Base-by-base conservation (phyloP, 2,888 invertebrate genomes). In the Molorchus minor region DNA sequence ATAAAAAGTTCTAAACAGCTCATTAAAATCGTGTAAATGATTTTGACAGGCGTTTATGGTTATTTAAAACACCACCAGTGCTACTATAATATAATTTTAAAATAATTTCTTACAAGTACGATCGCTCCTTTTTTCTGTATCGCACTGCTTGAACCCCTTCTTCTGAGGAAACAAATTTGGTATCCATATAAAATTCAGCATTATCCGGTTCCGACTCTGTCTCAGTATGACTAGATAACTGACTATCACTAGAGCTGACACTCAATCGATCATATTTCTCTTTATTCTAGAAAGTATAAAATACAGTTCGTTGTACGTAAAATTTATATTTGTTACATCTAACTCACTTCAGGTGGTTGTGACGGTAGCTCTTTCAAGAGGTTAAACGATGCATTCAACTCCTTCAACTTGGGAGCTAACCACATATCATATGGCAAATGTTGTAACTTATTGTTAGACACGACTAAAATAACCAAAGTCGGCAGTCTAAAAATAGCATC, bases 381-480 rank as follows among this genome's bases (percentile, higher is more conserved):
- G 84, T 98, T 98, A 74, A 95, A 90, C 0, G 96, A 91, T 0
- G 90, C 90, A 79, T 94, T 96, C 21, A 97, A 81, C 79, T 97
- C 97, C 52, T 93, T 86, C 43, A 98, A 82, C 58, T 91, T 90
- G 0, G 94, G 92, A 1, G 96, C 88, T 10, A 86, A 82, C 97
- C 97, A 98, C 83, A 98, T 82, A 64, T 88, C 87, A 56, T 88
- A 87, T 0, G 97, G 96, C 53, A 98, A 82, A 44, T 85, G 81
- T 64, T 93, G 90, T 53, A 98, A 81, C 79, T 95, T 94, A 81
- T 98, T 98, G 81, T 96, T 94, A 0, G 96, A 94, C n/a, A 96
- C 88, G 79, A 98, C 96, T 65, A 99, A 84, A 1, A 91, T 90
- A 8, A 87, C 83, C 33, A 98, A 82, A 0, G 88, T 82, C 0